Base-by-base conservation (phyloP, 2,888 invertebrate species). In the Phortica okadai region DNA sequence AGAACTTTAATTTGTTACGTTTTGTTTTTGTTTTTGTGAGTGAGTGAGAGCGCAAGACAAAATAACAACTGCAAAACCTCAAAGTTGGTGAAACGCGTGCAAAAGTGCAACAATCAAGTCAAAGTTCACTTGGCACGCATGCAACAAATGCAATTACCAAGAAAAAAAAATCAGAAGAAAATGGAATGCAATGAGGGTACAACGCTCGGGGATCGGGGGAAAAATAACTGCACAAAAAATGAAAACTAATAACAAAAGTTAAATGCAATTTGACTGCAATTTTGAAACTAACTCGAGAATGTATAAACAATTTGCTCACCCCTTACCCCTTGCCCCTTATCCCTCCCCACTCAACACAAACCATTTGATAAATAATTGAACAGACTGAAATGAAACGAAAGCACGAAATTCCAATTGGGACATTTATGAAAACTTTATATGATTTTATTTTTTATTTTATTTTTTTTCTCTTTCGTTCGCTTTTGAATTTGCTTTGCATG, bases 351-450 rank as follows among this genome's bases (percentile, higher is more conserved):
- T 21, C 21, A 21, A 21, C 21, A 33, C 3, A 4, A 33, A 33
- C 70, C 84, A 84, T 87, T 85, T 87, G 79, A 86, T 85, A 86
- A 84, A 85, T 85, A 87, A 85, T 85, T 85, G 86, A 85, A 85
- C 86, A 72, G 2, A 8, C 11, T 16, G n/a, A 76, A 82, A 82
- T 80, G 74, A 80, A 80, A 83, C 78, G 67, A 79, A 79, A 82
- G 79, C 85, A 83, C 83, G 83, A 83, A 78, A 83, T 78, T 77
- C 74, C 76, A 76, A 50, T 64, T 10, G 73, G 25, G 67, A 80
- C 69, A 33, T 50, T 44, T 50, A 66, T 41, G n/a, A 41, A 66
- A 66, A 42, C 44, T 66, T 33, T 33, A 33, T 33, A 33, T 33
- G 33, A 33, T 33, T 33, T 64, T 64, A 21, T 64, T 64, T 25